Base-by-base conservation (phyloP, 2,113 vertebrate species). In the Ovis canadensis region DNA sequence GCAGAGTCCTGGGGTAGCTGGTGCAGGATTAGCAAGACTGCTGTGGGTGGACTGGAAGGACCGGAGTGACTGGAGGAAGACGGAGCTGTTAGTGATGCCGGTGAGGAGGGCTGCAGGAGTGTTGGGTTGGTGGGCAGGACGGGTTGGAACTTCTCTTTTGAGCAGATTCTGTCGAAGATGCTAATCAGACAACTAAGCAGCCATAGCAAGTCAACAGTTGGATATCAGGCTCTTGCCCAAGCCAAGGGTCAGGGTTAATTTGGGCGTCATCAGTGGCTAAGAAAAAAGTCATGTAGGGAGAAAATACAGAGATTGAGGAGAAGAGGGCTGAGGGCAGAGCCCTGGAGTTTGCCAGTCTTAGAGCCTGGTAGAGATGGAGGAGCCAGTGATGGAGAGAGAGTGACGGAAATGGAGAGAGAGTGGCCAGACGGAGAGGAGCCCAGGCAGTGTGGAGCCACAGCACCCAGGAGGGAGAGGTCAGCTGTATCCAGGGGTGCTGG, bases 401-500 rank as follows among this genome's bases (percentile, higher is more conserved):
- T 31, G 89, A 27, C 16, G 33, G 45, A 33, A 2, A 13, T 7
- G 31, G 77, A 55, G 60, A 8, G 43, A 29, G 29, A 7, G 12
- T 31, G 89, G 40, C 9, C 54, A 71, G 91, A 62, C 19, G 50
- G 27, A 0, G 48, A 23, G 55, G 59, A 64, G n/a, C 19, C 55
- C 9, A 12, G 17, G 17, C 57, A 4, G 36, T 11, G 36, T 13
- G 59, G 31, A 4, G 12, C 78, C 87, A 9, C 4, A 2, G 31
- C 1, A 12, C 17, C 19, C 3, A 15, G 31, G 64, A 25, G 43
- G 5, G 13, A 6, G 12, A 27, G 52, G 48, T 0, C 89, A 48
- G 27, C 3, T 0, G 3, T 1, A 0, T 36, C 52, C 74, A 36
- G 6, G 7, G 50, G 50, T 43, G 64, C 33, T n/a, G 31, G 17